Base-by-base conservation (phyloP, 1,140 invertebrate species). In the Bradysia coprophila region DNA sequence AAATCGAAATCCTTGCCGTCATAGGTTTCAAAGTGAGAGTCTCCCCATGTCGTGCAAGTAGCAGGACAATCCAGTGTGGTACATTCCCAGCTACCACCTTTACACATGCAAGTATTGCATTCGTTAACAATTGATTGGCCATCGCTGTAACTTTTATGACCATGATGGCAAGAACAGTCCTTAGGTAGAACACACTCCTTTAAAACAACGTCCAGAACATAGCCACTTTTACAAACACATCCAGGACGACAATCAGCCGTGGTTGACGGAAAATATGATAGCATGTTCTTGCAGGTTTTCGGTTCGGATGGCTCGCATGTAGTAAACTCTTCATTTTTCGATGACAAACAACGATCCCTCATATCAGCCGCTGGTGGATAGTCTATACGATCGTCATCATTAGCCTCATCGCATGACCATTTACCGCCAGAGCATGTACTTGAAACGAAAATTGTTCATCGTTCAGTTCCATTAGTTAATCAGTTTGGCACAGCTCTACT, bases 131-230 rank as follows among this genome's bases (percentile, higher is more conserved):
- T 82, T 28, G 63, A 62, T 6, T 80, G 71, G 0, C 77, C 78
- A 49, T 92, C 84, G 16, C 65, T 62, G 54, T 85, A 93, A 52
- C 80, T 86, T 19, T 71, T 67, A 3, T 86, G 84, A 15, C 80
- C 85, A 57, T 92, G 87, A 58, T 88, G 83, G 56, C 89, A 93
- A 0, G 87, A 87, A 53, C 89, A 93, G 24, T 77, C 63, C 1
- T 62, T 52, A 1, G 77, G 69, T 43, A 66, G 56, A 1, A 92
- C 71, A 54, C 88, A 93, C 11, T 59, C 54, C 44, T 74, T 72
- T 1, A 69, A 71, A 4, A 71, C 59, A 0, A 66, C 67, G 49
- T 89, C 81, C 3, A 79, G 59, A 4, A 90, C 77, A 53, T 73
- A 84, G 9, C 80, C 81, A 28, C 69, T 57, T 59, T 77, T 77